These are phyloP conservation scores for Maniola jurtina DNA, from an alignment of 1,140 invertebrate genomes.

Conservation along the genomic window DNA sequence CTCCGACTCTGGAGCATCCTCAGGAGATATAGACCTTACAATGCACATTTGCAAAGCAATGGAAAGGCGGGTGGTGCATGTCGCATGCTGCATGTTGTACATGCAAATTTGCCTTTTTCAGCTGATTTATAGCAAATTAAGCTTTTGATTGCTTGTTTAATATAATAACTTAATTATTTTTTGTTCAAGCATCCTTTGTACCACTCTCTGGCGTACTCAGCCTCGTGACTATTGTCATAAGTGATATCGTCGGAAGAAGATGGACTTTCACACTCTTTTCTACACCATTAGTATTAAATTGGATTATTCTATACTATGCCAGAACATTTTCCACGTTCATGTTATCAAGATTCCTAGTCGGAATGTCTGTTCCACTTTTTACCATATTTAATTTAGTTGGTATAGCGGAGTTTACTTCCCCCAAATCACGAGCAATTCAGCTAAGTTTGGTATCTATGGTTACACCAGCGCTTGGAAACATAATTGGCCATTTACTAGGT, in stretches of 20 bases:
- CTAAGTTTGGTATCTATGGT: background rate
- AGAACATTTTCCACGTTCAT: background rate
- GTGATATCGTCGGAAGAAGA: constrained; percentile 1
- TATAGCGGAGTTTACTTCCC: background rate
- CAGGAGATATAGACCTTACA: too few species aligned
- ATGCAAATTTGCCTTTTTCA: too few species aligned
- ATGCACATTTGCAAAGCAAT: too few species aligned
- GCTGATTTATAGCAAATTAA: too few species aligned
- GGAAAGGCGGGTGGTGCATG: too few species aligned
- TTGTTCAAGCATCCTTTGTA: background rate
- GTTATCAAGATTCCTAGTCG: background rate
- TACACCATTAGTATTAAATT: background rate
- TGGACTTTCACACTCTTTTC: background rate
- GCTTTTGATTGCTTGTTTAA: too few species aligned
- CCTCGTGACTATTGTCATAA: background rate
- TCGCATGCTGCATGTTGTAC: too few species aligned
- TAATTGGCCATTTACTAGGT: background rate
- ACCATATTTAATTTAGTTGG: background rate
- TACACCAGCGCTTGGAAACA: background rate
- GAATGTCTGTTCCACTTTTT: background rate
- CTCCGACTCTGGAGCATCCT: too few species aligned
- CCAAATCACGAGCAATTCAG: background rate
- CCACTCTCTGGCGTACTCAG: background rate
- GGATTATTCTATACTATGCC: background rate
- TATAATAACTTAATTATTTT: too few species aligned